A percentile compares a stretch with the other conserved stretches of the same genome.
These are phyloP conservation scores for Isichthys henryi DNA, from an alignment of 2,113 vertebrate species.

Conservation along the genomic window DNA sequence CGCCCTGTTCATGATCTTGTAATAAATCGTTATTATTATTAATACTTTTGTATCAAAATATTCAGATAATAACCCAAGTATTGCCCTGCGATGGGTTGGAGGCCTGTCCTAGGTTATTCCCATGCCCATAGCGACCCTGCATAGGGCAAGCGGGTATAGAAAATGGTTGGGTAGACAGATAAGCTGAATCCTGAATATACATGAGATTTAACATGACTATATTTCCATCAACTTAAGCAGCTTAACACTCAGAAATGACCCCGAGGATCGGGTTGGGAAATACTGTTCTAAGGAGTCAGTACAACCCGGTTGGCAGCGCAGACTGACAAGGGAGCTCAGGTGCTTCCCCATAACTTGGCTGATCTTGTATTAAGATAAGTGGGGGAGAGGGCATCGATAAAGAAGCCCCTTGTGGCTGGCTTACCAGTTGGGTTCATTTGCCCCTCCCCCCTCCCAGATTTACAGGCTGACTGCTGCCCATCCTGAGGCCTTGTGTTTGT, in stretches of 20 bases:
- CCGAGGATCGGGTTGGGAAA: neutral
- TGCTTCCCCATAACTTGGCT: neutral
- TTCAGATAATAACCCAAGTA: neutral
- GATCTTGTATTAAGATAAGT: neutral
- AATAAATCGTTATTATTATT: neutral
- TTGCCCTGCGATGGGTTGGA: neutral
- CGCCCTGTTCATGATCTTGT: neutral
- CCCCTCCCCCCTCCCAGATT: neutral
- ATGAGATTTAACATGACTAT: neutral
- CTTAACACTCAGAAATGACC: neutral
- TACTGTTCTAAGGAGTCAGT: neutral
- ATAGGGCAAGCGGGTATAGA: neutral
- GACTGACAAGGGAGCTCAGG: neutral
- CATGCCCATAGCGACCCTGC: neutral
- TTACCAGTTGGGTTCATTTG: too few species aligned
- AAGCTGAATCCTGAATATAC: neutral
- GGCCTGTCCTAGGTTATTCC: neutral
- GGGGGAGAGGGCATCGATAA: neutral
- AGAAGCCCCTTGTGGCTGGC: neutral
- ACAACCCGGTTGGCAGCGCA: neutral
- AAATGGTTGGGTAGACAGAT: neutral
- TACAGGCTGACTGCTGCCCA: conserved; percentile 33
- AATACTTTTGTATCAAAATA: neutral
- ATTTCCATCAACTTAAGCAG: neutral
- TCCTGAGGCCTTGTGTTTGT: conserved; percentile 40